Conservation (phyloP, 2,888 invertebrate genomes). For the Piscicola geometra region DNA sequence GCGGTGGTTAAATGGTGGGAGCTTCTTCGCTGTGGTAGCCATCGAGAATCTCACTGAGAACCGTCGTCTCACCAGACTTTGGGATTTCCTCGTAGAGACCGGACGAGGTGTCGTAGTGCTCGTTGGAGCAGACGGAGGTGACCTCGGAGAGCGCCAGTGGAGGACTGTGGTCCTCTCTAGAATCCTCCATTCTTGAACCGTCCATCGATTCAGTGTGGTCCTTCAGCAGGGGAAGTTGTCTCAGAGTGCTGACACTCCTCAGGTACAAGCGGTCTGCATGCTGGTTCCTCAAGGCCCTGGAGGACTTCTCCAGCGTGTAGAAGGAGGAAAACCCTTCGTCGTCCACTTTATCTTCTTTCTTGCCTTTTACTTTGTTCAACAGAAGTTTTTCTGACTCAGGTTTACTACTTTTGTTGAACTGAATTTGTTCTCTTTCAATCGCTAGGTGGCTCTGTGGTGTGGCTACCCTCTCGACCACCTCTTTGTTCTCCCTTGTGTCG, state of each 20-base stretch:
- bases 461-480: neutral
- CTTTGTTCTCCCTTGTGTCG: neutral
- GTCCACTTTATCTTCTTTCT: conserved; percentile 3
- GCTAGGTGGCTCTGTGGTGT: neutral
- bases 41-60: conserved; percentile 30
- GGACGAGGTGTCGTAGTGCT: conserved; percentile 10
- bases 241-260: neutral
- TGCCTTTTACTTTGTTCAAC: neutral
- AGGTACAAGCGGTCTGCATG: conserved; percentile 1
- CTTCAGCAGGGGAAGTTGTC: neutral
- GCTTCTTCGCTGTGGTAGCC: conserved; percentile 26
- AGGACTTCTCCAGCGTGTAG: neutral
- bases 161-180: too few species aligned
- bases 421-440: neutral
- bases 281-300: neutral
- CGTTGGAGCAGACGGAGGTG: neutral
- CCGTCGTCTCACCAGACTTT: conserved; percentile 23
- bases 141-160: neutral
- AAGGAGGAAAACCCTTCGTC: conserved; percentile 10
- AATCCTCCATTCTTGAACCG: neutral
- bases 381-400: neutral
- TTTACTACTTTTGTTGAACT: neutral
- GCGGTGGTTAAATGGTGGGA: conserved; percentile 4
- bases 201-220: neutral
- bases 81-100: conserved; percentile 34